phyloP scores from a whole-genome alignment of 1,140 invertebrate genomes.

The Nasonia vitripennis region DNA sequence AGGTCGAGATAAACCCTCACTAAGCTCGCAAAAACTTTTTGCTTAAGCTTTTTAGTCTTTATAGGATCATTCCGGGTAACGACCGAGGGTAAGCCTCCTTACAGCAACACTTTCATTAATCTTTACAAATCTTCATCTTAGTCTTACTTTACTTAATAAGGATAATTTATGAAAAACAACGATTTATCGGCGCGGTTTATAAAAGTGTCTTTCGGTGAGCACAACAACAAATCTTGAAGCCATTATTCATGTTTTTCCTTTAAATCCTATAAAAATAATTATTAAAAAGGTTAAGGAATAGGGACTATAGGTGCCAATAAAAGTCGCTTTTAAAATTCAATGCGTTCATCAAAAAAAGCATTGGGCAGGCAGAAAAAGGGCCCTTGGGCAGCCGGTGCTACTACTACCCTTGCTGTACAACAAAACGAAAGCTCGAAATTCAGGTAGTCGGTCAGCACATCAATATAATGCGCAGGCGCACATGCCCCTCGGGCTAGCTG shows the following conservation, averaged over 20 bases:
- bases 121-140: slow-evolving; percentile 8
- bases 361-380: background rate
- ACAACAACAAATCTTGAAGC: no score
- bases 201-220: no score
- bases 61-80: background rate
- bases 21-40: background rate
- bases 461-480: slow-evolving; percentile 36
- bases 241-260: no score
- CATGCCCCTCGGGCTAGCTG: slow-evolving; percentile 62
- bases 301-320: no score
- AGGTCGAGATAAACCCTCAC: no score
- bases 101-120: background rate
- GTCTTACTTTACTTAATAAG: slow-evolving; percentile 5
- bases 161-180: no score
- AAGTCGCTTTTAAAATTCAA: no score
- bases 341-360: no score
- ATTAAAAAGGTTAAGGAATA: no score
- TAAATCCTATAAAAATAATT: no score
- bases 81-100: no score
- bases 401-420: background rate
- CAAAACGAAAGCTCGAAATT: slow-evolving; percentile 1
- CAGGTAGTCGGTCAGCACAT: slow-evolving; percentile 28
- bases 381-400: background rate
- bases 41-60: background rate
- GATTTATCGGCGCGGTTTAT: no score